These are phyloP conservation scores for Anagyrus pseudococci DNA, from an alignment of 2,888 invertebrate genomes.

Conservation along the genomic window DNA sequence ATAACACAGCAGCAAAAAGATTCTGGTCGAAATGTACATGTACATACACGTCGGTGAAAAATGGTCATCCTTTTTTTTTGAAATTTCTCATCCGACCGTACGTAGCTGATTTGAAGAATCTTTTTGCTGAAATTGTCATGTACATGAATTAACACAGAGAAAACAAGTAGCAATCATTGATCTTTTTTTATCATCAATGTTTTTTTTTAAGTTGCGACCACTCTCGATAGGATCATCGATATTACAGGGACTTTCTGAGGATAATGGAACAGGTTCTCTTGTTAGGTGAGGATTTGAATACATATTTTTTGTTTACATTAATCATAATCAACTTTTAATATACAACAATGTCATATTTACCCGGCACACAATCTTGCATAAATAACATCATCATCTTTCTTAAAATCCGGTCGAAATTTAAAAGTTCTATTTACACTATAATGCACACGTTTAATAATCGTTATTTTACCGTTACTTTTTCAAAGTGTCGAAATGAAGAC, in stretches of 20 bases:
- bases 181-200: conserved; percentile 22
- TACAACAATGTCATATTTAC: no score
- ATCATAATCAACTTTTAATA: no score
- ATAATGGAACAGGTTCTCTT: conserved; percentile 65
- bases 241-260: conserved; percentile 64
- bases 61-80: neutral
- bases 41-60: no score
- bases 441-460: neutral
- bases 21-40: no score
- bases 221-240: conserved; percentile 67
- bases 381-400: no score
- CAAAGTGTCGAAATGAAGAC: no score
- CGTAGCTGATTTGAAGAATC: no score
- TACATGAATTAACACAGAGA: no score
- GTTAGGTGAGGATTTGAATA: conserved; percentile 64
- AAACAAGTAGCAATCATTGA: conserved; percentile 16
- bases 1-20: no score
- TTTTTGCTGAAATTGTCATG: no score
- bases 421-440: neutral
- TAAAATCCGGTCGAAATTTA: neutral
- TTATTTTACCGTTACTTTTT: no score
- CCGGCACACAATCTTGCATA: no score
- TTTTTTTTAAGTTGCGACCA: conserved; percentile 64
- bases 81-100: neutral
- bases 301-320: conserved; percentile 1